phyloP scores from a whole-genome alignment of 2,113 vertebrate species.

The Ardeotis arabs region DNA sequence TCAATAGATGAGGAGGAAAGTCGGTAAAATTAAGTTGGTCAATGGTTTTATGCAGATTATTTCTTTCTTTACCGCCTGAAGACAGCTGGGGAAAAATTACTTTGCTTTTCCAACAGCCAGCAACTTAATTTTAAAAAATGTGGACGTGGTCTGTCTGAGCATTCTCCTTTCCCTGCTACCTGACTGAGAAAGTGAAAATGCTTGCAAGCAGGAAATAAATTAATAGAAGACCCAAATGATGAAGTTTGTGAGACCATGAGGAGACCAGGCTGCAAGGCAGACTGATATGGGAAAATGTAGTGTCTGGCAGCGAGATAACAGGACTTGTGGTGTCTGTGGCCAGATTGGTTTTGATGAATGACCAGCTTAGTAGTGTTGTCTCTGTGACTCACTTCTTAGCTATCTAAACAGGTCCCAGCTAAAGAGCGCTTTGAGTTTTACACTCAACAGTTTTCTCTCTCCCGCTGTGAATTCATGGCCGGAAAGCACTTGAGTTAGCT shows the following conservation, averaged over 20 bases:
- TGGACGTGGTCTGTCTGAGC: neutral
- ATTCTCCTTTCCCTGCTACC: neutral
- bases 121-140: neutral
- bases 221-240: neutral
- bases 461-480: constrained; percentile 23
- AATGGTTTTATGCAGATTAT: neutral
- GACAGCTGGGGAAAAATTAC: neutral
- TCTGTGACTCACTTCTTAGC: constrained; percentile 58
- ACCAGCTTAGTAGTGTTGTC: constrained; percentile 60
- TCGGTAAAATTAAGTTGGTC: neutral
- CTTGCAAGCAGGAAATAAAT: constrained; percentile 22
- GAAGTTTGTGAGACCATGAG: neutral
- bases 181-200: neutral
- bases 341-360: constrained; percentile 71
- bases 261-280: constrained; percentile 38
- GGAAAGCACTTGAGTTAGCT: neutral
- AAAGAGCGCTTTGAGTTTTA: neutral
- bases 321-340: constrained; percentile 43
- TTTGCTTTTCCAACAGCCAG: neutral
- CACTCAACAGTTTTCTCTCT: neutral
- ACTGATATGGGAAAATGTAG: constrained; percentile 61
- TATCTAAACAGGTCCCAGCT: constrained; percentile 21
- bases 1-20: neutral
- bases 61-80: neutral
- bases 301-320: constrained; percentile 67